Percentiles rank a stretch among this genome's conserved stretches.
These are phyloP conservation scores for Tautogolabrus adspersus DNA, from an alignment of 2,113 vertebrate species.

Conservation along the genomic window DNA sequence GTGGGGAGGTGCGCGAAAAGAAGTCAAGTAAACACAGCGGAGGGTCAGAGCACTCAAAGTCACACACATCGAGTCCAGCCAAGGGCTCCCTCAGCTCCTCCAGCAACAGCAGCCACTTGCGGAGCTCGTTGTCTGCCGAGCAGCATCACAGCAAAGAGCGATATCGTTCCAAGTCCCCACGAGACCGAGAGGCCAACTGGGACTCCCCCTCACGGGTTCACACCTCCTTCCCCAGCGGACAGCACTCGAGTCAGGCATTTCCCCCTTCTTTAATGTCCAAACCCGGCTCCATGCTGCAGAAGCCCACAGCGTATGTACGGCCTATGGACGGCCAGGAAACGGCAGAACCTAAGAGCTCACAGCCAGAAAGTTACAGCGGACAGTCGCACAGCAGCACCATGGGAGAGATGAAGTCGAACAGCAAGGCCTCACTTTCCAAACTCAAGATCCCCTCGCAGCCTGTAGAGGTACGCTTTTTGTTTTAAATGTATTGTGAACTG, in stretches of 20 bases:
- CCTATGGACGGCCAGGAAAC: slow-evolving; percentile 99
- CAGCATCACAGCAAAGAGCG: slow-evolving; percentile 95
- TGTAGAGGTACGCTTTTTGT: slow-evolving; percentile 86
- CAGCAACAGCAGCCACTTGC: slow-evolving; percentile 83
- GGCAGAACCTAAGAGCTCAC: slow-evolving; percentile 91
- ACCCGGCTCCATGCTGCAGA: slow-evolving; percentile 94
- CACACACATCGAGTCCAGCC: slow-evolving; percentile 91
- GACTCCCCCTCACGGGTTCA: slow-evolving; percentile 95
- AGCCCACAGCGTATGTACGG: slow-evolving; percentile 97
- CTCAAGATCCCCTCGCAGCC: slow-evolving; percentile 98
- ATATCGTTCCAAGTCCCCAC: slow-evolving; percentile 94
- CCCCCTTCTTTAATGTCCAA: slow-evolving; percentile 97
- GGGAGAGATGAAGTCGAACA: slow-evolving; percentile 93
- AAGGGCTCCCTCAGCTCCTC: slow-evolving; percentile 90
- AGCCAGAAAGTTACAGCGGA: slow-evolving; percentile 90
- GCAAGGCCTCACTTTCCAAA: slow-evolving; percentile 95
- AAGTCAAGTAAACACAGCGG: slow-evolving; percentile 93
- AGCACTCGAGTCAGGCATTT: slow-evolving; percentile 93
- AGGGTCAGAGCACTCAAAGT: slow-evolving; percentile 91
- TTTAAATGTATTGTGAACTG: background rate
- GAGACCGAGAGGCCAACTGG: slow-evolving; percentile 95
- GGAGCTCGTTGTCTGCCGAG: slow-evolving; percentile 87
- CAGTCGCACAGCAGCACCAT: slow-evolving; percentile 89
- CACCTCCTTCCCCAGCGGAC: slow-evolving; percentile 90
- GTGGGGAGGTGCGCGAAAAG: slow-evolving; percentile 88